Conservation (phyloP, 2,113 vertebrate genomes). For the Bujurquina vittata region DNA sequence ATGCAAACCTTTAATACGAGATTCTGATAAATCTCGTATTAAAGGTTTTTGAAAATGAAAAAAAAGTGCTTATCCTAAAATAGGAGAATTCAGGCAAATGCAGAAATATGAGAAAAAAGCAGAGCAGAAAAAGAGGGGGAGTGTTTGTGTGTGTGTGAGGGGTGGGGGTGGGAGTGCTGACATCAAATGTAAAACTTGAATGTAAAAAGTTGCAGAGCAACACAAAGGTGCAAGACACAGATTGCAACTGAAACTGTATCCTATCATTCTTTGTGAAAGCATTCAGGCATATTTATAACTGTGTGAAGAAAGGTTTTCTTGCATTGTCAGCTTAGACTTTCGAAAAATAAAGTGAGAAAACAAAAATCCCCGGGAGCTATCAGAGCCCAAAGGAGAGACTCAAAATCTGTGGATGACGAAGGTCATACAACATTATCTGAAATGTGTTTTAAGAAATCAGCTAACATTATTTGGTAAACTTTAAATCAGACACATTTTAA, state of each 20-base stretch:
- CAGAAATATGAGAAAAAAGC: neutral
- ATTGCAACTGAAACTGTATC: slow-evolving; percentile 46
- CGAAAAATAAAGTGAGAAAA: neutral
- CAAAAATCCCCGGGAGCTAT: neutral
- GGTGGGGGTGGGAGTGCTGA: too few relatives aligned
- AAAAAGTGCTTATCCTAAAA: neutral
- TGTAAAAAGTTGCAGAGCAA: neutral
- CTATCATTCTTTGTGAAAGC: slow-evolving; percentile 50
- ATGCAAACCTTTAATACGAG: neutral
- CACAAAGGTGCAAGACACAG: slow-evolving; percentile 36
- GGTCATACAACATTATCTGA: neutral
- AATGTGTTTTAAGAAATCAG: neutral
- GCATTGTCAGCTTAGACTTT: neutral
- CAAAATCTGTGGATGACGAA: rapidly evolving
- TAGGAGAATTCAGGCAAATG: neutral
- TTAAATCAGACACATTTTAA: neutral
- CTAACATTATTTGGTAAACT: neutral
- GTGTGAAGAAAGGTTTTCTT: slow-evolving; percentile 16
- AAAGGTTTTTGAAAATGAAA: slow-evolving; percentile 12
- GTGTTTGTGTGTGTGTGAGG: too few relatives aligned
- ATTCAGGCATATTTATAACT: slow-evolving; percentile 36
- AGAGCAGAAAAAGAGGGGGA: neutral
- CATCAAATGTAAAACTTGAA: neutral
- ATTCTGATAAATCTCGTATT: neutral
- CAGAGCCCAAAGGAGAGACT: neutral